Conservation (phyloP, 2,113 vertebrate genomes). For the Paracanthobrama guichenoti region DNA sequence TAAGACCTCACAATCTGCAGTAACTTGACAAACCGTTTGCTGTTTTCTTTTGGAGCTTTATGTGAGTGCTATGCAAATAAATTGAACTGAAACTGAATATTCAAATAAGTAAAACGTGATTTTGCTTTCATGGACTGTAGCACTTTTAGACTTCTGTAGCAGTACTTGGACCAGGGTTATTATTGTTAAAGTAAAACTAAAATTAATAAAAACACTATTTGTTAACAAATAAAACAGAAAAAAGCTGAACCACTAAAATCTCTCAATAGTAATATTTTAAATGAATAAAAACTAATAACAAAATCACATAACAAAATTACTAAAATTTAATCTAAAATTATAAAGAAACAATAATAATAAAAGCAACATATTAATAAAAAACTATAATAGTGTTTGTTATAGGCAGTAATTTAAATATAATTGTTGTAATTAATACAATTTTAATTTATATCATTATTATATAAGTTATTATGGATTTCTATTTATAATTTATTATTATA, state of each 20-base stretch:
- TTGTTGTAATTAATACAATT: too few species aligned
- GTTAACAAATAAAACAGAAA: too few species aligned
- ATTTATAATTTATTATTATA: too few species aligned
- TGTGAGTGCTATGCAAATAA: background rate
- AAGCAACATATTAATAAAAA: background rate
- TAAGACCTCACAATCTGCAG: constrained; percentile 62
- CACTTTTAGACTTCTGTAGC: background rate
- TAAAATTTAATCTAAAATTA: background rate
- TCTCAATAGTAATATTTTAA: too few species aligned
- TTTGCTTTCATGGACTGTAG: background rate
- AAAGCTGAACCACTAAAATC: background rate
- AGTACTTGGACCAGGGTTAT: background rate
- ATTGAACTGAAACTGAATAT: background rate
- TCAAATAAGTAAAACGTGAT: background rate
- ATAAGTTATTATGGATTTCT: background rate
- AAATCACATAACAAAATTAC: too few species aligned
- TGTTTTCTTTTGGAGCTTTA: background rate
- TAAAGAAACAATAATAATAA: background rate
- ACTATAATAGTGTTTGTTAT: background rate
- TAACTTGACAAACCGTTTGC: background rate
- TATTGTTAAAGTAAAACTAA: background rate
- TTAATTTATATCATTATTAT: too few species aligned
- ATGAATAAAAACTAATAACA: too few species aligned
- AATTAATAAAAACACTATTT: background rate
- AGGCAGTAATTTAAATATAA: background rate